Percentiles rank a stretch among this genome's conserved stretches.
Conservation (phyloP, 2,113 vertebrate species). For the Tauraco erythrolophus region DNA sequence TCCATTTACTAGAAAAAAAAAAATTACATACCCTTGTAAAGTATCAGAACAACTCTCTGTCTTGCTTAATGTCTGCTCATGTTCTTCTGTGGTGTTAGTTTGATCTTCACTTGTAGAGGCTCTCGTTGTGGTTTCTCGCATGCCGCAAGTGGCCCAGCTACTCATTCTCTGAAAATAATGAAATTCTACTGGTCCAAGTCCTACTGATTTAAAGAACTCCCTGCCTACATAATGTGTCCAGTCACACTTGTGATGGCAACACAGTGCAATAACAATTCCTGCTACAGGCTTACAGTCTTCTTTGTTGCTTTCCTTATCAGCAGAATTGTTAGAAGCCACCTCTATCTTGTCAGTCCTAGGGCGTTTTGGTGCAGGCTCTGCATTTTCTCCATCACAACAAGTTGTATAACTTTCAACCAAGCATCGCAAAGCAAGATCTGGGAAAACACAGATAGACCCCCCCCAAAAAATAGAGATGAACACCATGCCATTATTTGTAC, state of each 20-base stretch:
- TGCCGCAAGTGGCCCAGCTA: conserved; percentile 96
- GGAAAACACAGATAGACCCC: not conserved
- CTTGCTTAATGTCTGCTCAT: conserved; percentile 61
- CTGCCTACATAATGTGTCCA: conserved; percentile 96
- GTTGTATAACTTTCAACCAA: conserved; percentile 80
- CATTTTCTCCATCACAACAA: conserved; percentile 34
- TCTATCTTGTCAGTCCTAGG: conserved; percentile 58
- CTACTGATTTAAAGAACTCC: conserved; percentile 86
- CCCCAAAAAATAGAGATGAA: not conserved
- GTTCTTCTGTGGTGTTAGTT: conserved; percentile 63
- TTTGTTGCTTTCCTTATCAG: not conserved
- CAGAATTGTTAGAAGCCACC: not conserved
- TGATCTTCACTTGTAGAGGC: not conserved
- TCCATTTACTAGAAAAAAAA: not conserved
- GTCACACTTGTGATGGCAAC: conserved; percentile 96
- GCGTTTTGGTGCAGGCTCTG: conserved; percentile 81
- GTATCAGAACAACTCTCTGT: conserved; percentile 31
- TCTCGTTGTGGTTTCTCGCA: conserved; percentile 61
- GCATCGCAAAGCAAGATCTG: conserved; percentile 93
- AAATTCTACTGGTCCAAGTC: conserved; percentile 88
- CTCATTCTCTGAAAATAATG: conserved; percentile 92
- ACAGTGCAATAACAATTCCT: conserved; percentile 90
- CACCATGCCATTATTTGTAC: not conserved
- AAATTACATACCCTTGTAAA: conserved; percentile 75
- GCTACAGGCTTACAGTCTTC: conserved; percentile 54